phyloP scores from a whole-genome alignment of 2,888 invertebrate species.

The Eupeodes luniger region DNA sequence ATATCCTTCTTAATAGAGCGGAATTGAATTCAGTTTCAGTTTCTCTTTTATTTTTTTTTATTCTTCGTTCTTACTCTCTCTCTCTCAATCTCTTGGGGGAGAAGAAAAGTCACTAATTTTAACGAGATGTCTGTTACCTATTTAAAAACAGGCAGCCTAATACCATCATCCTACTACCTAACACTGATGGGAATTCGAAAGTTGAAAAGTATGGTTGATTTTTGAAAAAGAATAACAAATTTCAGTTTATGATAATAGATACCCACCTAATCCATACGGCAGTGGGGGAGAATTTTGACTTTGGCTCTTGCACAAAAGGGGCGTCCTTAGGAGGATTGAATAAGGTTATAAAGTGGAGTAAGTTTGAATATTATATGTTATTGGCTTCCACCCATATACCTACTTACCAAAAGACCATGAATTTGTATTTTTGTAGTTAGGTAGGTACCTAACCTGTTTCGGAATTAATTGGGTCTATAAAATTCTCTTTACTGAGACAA shows the following conservation, averaged over 20 bases:
- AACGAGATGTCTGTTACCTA: constrained; percentile 34
- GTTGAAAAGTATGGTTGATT: constrained; percentile 20
- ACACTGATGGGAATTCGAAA: constrained; percentile 17
- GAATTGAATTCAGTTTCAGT: constrained; percentile 39
- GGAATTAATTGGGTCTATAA: neutral
- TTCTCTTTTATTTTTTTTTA: neutral
- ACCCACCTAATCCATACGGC: too few species aligned
- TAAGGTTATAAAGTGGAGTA: neutral
- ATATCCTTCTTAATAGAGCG: constrained; percentile 42
- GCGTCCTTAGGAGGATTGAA: neutral
- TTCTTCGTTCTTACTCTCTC: neutral
- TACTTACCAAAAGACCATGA: neutral
- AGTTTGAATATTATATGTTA: neutral
- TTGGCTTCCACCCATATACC: neutral
- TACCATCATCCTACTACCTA: neutral
- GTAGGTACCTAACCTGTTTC: neutral
- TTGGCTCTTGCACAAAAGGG: too few species aligned
- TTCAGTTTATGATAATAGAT: neutral
- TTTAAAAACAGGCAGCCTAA: neutral
- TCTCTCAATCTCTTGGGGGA: neutral
- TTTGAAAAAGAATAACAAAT: constrained; percentile 45
- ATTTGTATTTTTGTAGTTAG: neutral
- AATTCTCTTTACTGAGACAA: neutral
- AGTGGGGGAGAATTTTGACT: neutral
- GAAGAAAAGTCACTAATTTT: constrained; percentile 40